Conservation (phyloP, 37 sponge, comb jelly and placozoan genomes). For the Spongilla lacustris region DNA sequence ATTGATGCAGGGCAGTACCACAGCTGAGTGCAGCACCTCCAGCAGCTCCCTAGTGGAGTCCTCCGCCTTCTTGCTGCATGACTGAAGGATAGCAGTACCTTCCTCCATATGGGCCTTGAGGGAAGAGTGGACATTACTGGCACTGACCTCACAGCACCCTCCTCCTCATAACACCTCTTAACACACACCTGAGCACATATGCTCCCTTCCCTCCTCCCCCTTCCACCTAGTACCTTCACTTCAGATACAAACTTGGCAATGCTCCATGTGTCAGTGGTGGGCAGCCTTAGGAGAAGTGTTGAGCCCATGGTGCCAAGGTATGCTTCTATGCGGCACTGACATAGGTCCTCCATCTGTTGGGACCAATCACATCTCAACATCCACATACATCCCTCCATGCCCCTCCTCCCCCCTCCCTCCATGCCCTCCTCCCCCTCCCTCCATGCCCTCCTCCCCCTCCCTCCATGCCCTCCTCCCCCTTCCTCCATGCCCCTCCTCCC, state of each 20-base stretch:
- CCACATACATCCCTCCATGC: background rate
- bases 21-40: constrained; percentile 34
- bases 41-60: constrained; percentile 81
- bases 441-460: too few relatives aligned
- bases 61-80: constrained; percentile 81
- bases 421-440: background rate
- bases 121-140: background rate
- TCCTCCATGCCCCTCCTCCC: too few relatives aligned
- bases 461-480: constrained; percentile 45
- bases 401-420: too few relatives aligned
- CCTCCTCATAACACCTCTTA: background rate
- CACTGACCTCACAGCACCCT: background rate
- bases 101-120: constrained; percentile 11
- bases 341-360: constrained; percentile 55
- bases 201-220: background rate
- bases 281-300: constrained; percentile 71
- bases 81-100: constrained; percentile 21
- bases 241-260: constrained; percentile 69
- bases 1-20: constrained; percentile 37
- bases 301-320: constrained; percentile 73
- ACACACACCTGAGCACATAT: too few relatives aligned
- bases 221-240: constrained; percentile 43
- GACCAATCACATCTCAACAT: background rate
- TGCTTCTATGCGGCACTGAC: constrained; percentile 75
- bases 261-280: constrained; percentile 59